Conservation (phyloP, 2,888 invertebrate species). For the Cenopis cana region DNA sequence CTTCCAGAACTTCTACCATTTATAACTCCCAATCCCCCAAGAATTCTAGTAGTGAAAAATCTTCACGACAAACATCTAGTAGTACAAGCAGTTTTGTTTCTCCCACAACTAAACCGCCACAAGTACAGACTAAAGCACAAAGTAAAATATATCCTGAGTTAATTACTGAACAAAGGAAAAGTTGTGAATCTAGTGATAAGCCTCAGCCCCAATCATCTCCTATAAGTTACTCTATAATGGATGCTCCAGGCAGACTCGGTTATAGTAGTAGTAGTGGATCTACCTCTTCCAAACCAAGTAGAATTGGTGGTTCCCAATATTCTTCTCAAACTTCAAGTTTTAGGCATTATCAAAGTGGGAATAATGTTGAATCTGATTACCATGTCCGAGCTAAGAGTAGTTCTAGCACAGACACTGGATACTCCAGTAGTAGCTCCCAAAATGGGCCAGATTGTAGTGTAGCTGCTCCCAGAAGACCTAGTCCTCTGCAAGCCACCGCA, state of each 20-base stretch:
- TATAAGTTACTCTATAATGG: conserved; percentile 91
- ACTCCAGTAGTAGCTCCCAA: conserved; percentile 86
- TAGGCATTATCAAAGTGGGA: conserved; percentile 87
- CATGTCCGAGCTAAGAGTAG: conserved; percentile 86
- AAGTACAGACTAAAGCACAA: conserved; percentile 91
- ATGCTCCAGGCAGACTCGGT: conserved; percentile 87
- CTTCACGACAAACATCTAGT: conserved; percentile 64
- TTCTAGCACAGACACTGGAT: conserved; percentile 86
- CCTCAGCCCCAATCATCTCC: conserved; percentile 88
- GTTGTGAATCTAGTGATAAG: conserved; percentile 83
- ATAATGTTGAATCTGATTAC: conserved; percentile 86
- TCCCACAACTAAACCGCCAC: conserved; percentile 81
- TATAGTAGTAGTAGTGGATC: conserved; percentile 82
- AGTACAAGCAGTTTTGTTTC: conserved; percentile 82
- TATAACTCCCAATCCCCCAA: conserved; percentile 78
- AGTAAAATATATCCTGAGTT: conserved; percentile 91
- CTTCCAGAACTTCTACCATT: conserved; percentile 77
- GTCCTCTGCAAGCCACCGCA: conserved; percentile 88
- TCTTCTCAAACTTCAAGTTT: conserved; percentile 82
- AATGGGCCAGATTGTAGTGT: conserved; percentile 88
- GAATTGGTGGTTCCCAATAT: conserved; percentile 82
- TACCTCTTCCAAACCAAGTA: conserved; percentile 80
- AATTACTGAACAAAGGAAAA: conserved; percentile 80
- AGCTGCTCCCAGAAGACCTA: conserved; percentile 88
- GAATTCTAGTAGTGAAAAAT: conserved; percentile 70